Evolutionary conservation across 2,888 invertebrate species (phyloP).

Genomic region (Ditula angustiorana): DNA sequence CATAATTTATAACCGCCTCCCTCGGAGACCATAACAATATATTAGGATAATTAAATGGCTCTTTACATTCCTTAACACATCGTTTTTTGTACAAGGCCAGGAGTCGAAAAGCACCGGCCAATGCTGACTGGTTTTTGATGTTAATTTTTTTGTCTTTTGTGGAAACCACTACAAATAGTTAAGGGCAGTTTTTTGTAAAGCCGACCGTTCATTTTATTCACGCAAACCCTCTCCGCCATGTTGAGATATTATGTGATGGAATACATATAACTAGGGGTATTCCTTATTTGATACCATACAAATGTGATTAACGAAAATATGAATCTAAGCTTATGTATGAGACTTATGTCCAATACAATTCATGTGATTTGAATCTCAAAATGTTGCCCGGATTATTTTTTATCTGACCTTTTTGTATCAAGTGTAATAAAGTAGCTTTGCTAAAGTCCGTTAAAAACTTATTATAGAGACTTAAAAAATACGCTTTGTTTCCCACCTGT

Average conservation of each 20-base stretch:
- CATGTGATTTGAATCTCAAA: too few relatives aligned
- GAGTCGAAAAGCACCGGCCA: slow-evolving; percentile 81
- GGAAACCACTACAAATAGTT: slow-evolving; percentile 83
- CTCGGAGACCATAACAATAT: slow-evolving; percentile 82
- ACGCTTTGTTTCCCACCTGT: background rate
- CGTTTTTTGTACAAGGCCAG: slow-evolving; percentile 80
- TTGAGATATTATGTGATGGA: slow-evolving; percentile 44
- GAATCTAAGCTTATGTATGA: too few relatives aligned
- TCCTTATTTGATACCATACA: too few relatives aligned
- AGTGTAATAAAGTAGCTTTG: too few relatives aligned
- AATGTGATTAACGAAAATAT: too few relatives aligned
- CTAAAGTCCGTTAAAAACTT: too few relatives aligned
- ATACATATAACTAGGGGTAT: slow-evolving; percentile 40
- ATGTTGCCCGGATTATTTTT: too few relatives aligned
- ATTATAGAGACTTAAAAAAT: too few relatives aligned
- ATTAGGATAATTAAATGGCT: slow-evolving; percentile 85
- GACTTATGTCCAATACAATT: too few relatives aligned
- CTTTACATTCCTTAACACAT: slow-evolving; percentile 85
- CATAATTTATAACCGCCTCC: slow-evolving; percentile 82
- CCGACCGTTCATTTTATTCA: slow-evolving; percentile 74
- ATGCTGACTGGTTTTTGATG: slow-evolving; percentile 82
- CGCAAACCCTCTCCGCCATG: slow-evolving; percentile 59
- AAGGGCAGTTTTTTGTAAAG: slow-evolving; percentile 77
- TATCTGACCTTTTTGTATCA: too few relatives aligned
- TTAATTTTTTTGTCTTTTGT: slow-evolving; percentile 75